Evolutionary conservation across 2,113 vertebrate species (phyloP).

Genomic region (Menidia beryllina): DNA sequence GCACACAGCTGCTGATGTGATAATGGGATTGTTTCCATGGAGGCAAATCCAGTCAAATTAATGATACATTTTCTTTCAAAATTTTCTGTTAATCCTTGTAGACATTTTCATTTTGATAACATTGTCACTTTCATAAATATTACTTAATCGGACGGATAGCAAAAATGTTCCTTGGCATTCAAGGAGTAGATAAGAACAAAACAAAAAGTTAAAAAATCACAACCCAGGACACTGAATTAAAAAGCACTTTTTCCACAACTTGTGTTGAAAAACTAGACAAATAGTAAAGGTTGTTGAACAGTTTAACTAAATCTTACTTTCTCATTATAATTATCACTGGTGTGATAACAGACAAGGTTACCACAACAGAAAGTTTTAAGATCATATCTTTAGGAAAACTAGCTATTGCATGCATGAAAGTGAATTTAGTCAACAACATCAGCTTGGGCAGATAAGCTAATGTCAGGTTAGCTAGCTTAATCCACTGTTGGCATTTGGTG

Average conservation of each 20-base stretch:
- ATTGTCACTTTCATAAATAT: conserved; percentile 3
- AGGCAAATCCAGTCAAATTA: conserved; percentile 52
- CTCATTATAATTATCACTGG: not conserved
- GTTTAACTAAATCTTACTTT: too few relatives aligned
- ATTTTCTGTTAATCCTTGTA: conserved; percentile 14
- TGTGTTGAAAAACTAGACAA: too few relatives aligned
- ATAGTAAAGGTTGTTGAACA: too few relatives aligned
- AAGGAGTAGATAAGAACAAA: too few relatives aligned
- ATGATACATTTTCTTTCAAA: conserved; percentile 27
- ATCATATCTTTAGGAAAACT: too few relatives aligned
- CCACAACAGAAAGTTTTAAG: not conserved
- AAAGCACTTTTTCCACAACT: too few relatives aligned
- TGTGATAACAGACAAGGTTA: not conserved
- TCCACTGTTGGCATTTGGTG: not conserved
- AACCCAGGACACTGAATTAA: too few relatives aligned
- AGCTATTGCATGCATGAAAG: too few relatives aligned
- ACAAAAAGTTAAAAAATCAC: not conserved
- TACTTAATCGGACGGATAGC: not conserved
- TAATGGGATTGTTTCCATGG: conserved; percentile 64
- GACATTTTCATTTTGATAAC: not conserved
- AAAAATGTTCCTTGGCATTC: not conserved
- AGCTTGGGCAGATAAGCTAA: not conserved
- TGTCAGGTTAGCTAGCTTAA: not conserved
- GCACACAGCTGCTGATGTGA: conserved; percentile 38
- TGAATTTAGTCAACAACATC: too few relatives aligned